Base-by-base conservation (phyloP, 2,888 invertebrate genomes). In the Aromia moschata region DNA sequence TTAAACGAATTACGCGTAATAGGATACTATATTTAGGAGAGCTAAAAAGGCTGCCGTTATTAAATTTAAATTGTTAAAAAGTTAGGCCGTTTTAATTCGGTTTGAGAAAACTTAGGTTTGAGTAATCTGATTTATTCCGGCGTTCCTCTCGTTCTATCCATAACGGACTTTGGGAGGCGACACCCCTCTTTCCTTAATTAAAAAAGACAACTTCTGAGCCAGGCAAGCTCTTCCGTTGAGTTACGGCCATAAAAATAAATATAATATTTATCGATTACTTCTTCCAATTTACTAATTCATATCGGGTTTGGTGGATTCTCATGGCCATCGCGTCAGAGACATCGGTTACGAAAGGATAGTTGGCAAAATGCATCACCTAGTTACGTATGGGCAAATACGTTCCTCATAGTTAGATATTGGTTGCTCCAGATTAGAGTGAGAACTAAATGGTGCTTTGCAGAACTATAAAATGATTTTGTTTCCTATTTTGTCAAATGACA, bases 1-100 rank as follows among this genome's bases (percentile, higher is more conserved):
- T 55, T 55, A 55, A 55, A 55, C 20, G 55, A 55, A 55, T 55
- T 55, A 45, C 38, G 55, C 31, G 45, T 55, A 55, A 55, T 46
- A 18, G 30, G 46, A 46, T 46, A 55, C 45, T 36, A 33, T 55
- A 45, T 55, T 55, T 44, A 38, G 25, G 25, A 36, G 44, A 54
- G 16, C 43, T 54, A 36, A 44, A 44, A 46, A 55, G 55, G 55
- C 15, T 46, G 44, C 33, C 17, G 20, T 45, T 55, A 55, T 55
- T 37, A 55, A 55, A 55, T 55, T 55, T 40, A 55, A 38, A 45
- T 45, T 55, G 38, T 46, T 55, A 46, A 55, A 44, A 55, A 46
- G 44, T 55, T 36, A 7, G 47, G 38, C 18, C 25, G 41, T 31
- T 41, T 46, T 55, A 55, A 55, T 55, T 55, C 37, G 30, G 37